Percentiles rank a stretch among this genome's conserved stretches.
Evolutionary conservation across 2,113 vertebrate genomes (phyloP).

Genomic region (Phylloscopus trochiloides): DNA sequence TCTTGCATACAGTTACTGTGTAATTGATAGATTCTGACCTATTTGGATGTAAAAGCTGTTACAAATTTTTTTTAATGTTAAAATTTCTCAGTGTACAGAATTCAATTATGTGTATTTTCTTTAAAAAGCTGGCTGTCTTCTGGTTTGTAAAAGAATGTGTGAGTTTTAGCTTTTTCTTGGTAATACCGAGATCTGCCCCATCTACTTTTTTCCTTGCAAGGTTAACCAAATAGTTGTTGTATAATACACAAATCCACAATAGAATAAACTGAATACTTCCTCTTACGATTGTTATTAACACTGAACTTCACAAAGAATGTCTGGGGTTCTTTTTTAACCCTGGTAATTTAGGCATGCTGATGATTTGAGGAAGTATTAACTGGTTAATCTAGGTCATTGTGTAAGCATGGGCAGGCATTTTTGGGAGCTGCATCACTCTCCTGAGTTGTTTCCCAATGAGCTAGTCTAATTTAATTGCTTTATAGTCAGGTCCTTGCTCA

Average conservation of each 20-base stretch:
- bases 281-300: neutral
- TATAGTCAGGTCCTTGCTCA: neutral
- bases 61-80: neutral
- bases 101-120: neutral
- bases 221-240: neutral
- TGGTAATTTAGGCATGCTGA: neutral
- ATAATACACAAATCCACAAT: neutral
- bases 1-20: neutral
- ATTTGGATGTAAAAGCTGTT: neutral
- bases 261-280: neutral
- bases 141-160: neutral
- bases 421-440: conserved; percentile 23
- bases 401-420: conserved; percentile 30
- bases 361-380: conserved; percentile 12
- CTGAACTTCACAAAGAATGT: neutral
- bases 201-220: neutral
- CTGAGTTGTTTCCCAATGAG: neutral
- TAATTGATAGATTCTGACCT: neutral
- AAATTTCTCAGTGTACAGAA: neutral
- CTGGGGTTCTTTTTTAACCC: neutral
- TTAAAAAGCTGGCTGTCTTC: neutral
- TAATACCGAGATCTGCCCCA: neutral
- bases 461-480: neutral
- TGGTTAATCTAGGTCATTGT: conserved; percentile 22
- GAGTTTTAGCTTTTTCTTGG: neutral